Conservation (phyloP, 2,797 vertebrate species). For the Linurgus olivaceus region DNA sequence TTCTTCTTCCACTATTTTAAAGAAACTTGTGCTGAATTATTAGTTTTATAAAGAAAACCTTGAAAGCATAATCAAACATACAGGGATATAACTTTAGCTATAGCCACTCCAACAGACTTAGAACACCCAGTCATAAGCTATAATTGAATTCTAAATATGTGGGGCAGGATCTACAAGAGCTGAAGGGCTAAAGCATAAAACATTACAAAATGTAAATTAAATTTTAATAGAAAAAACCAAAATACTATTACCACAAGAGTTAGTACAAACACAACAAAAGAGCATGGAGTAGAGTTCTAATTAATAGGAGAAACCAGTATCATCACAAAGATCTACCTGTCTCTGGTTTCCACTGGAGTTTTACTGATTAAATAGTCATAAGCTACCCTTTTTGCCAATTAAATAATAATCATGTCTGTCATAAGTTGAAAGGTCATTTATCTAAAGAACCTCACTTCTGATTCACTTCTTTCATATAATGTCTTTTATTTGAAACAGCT, state of each 20-base stretch:
- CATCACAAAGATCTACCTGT: not conserved
- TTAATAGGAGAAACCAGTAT: not conserved
- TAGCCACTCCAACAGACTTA: not conserved
- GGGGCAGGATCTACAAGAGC: not conserved
- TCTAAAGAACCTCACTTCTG: not conserved
- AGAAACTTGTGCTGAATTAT: not conserved
- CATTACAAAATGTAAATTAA: not conserved
- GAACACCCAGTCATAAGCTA: not conserved
- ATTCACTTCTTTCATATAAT: not conserved
- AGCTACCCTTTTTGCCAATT: not conserved
- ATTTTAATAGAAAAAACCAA: not conserved
- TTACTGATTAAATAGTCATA: conserved; percentile 13
- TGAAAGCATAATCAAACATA: not conserved
- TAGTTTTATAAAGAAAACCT: not conserved
- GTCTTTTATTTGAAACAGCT: not conserved
- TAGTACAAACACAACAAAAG: not conserved
- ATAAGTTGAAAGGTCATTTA: conserved; percentile 21
- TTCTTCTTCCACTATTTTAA: not conserved
- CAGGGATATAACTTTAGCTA: not conserved
- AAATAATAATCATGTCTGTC: not conserved
- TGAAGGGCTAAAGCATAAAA: not conserved
- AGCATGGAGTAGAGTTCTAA: not conserved
- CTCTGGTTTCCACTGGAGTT: not conserved
- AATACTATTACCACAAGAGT: not conserved
- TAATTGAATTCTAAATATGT: not conserved